Conservation (phyloP, 1,140 invertebrate species). For the Lepidotrigona ventralis region DNA sequence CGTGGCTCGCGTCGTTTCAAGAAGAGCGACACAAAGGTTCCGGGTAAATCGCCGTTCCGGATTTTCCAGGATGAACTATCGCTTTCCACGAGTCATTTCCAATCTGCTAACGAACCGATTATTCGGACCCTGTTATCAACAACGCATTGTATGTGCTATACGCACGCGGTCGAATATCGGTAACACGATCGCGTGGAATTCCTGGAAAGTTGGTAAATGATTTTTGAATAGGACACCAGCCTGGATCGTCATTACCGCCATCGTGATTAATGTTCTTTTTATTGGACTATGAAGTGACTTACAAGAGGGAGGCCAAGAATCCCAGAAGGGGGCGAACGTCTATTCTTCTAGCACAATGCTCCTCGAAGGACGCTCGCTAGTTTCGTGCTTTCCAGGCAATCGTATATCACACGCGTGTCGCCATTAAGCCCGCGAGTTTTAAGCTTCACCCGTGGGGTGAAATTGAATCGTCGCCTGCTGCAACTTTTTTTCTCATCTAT, state of each 20-base stretch:
- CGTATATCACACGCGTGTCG: constrained; percentile 10
- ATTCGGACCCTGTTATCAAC: background rate
- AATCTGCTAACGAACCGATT: constrained; percentile 36
- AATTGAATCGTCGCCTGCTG: constrained; percentile 21
- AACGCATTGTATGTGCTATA: no score
- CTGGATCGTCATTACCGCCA: background rate
- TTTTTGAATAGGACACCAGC: background rate
- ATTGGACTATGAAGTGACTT: constrained; percentile 22
- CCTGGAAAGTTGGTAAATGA: background rate
- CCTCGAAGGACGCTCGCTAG: constrained; percentile 13
- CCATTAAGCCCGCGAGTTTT: constrained; percentile 20
- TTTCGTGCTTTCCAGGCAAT: constrained; percentile 22
- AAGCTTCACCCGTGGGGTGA: background rate
- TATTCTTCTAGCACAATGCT: constrained; percentile 45
- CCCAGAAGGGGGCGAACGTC: constrained; percentile 6
- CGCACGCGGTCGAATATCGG: background rate
- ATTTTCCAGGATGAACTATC: constrained; percentile 28
- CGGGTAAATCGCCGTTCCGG: constrained; percentile 26
- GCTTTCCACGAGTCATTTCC: constrained; percentile 31
- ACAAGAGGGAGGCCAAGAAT: constrained; percentile 9
- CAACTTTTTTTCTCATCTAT: background rate
- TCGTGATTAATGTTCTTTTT: constrained; percentile 39
- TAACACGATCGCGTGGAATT: background rate
- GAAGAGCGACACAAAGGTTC: constrained; percentile 21
- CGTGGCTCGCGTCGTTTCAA: constrained; percentile 34